Conservation (phyloP, 2,888 invertebrate species). For the Galeruca laticollis region DNA sequence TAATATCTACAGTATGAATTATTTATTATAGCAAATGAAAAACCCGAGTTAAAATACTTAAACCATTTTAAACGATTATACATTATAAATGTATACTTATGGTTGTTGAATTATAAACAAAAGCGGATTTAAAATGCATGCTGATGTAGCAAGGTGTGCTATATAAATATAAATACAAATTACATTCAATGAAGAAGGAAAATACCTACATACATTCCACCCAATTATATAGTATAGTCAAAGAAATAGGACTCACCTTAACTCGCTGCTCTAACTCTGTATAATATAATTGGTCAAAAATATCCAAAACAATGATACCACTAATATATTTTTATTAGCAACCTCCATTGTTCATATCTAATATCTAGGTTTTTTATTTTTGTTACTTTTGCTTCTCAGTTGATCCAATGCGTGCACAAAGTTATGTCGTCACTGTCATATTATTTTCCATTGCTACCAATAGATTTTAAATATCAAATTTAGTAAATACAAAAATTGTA, state of each 20-base stretch:
- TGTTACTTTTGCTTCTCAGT: no score
- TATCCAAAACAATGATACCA: background rate
- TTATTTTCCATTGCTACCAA: slow-evolving; percentile 2
- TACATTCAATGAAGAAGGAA: background rate
- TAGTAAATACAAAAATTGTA: background rate
- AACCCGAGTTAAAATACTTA: background rate
- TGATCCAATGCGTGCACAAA: no score
- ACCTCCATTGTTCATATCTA: background rate
- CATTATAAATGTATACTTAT: background rate
- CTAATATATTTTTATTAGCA: background rate
- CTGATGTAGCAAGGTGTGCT: slow-evolving; percentile 3
- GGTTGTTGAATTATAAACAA: background rate
- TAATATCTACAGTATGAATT: background rate
- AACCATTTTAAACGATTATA: background rate
- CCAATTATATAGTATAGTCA: background rate
- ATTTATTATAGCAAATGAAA: background rate
- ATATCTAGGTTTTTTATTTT: background rate
- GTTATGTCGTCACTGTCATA: no score
- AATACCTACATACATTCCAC: background rate
- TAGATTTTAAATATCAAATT: background rate
- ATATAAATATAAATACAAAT: slow-evolving; percentile 8
- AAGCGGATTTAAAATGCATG: background rate
- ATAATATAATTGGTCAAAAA: background rate
- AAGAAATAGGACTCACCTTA: background rate
- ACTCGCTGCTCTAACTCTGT: background rate